phyloP scores from a whole-genome alignment of 1,140 invertebrate genomes.

The Diachasmimorpha longicaudata region DNA sequence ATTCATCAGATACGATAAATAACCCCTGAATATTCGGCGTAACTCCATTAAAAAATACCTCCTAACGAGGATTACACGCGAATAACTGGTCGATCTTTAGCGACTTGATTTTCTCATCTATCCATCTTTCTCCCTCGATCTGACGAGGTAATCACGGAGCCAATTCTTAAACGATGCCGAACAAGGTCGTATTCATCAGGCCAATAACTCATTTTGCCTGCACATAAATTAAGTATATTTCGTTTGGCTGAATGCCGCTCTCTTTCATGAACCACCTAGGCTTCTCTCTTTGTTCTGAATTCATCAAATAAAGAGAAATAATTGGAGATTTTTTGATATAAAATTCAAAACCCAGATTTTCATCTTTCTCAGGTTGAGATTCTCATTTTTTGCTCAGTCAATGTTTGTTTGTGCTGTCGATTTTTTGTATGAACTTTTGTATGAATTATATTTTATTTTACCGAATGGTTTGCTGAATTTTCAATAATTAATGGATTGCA shows the following conservation, averaged over 20 bases:
- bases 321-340: not conserved
- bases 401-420: no score
- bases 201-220: constrained; percentile 35
- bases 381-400: no score
- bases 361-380: no score
- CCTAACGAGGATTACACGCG: not conserved
- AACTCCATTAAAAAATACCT: not conserved
- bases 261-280: not conserved
- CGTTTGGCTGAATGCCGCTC: constrained; percentile 13
- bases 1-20: not conserved
- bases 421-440: no score
- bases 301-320: not conserved
- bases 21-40: not conserved
- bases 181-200: constrained; percentile 37
- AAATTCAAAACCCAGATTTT: no score
- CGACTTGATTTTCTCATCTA: constrained; percentile 1
- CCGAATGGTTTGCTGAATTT: no score
- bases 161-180: constrained; percentile 33
- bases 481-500: no score
- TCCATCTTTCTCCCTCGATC: not conserved
- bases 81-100: not conserved
- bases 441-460: no score
- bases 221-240: constrained; percentile 34
- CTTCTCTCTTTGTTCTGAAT: not conserved
- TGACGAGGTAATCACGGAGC: constrained; percentile 37